Evolutionary conservation across 2,113 vertebrate species (phyloP).

Genomic region (Protomyctophum bolini): DNA sequence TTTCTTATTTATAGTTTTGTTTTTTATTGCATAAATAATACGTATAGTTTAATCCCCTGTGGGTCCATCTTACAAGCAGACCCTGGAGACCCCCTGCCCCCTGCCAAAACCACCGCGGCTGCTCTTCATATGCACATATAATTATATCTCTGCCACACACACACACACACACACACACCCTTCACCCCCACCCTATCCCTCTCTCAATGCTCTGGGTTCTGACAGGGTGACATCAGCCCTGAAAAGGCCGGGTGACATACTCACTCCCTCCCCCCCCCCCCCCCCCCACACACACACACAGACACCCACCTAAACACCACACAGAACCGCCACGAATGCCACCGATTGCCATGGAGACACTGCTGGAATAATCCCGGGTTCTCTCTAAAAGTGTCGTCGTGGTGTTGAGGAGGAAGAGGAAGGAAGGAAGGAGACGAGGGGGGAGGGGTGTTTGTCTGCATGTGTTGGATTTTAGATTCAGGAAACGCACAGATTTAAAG

Average conservation of each 20-base stretch:
- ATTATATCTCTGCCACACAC: slow-evolving; percentile 52
- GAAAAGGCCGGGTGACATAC: slow-evolving; percentile 61
- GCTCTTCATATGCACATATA: slow-evolving; percentile 74
- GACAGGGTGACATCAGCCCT: slow-evolving; percentile 46
- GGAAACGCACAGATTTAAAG: slow-evolving; percentile 49
- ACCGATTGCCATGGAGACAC: slow-evolving; percentile 73
- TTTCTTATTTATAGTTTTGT: slow-evolving; percentile 5
- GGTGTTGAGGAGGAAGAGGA: slow-evolving; percentile 21
- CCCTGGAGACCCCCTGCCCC: slow-evolving; percentile 51
- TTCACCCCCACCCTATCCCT: slow-evolving; percentile 15
- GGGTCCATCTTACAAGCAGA: slow-evolving; percentile 28
- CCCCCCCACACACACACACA: no score
- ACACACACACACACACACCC: slow-evolving; percentile 20
- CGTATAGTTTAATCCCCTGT: slow-evolving; percentile 31
- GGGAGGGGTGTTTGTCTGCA: slow-evolving; percentile 36
- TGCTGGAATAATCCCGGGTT: slow-evolving; percentile 49
- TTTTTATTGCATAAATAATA: slow-evolving; percentile 46
- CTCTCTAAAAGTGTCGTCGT: slow-evolving; percentile 43
- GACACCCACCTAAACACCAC: slow-evolving; percentile 45
- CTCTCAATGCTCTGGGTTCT: slow-evolving; percentile 48
- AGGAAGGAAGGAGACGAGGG: slow-evolving; percentile 39
- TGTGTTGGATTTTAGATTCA: slow-evolving; percentile 43
- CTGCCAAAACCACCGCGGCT: slow-evolving; percentile 59
- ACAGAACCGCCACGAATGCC: slow-evolving; percentile 48
- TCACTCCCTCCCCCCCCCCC: not conserved